A percentile compares a stretch with the other conserved stretches of the same genome.
Evolutionary conservation across 2,113 vertebrate genomes (phyloP).

Genomic region (Sturnira hondurensis): DNA sequence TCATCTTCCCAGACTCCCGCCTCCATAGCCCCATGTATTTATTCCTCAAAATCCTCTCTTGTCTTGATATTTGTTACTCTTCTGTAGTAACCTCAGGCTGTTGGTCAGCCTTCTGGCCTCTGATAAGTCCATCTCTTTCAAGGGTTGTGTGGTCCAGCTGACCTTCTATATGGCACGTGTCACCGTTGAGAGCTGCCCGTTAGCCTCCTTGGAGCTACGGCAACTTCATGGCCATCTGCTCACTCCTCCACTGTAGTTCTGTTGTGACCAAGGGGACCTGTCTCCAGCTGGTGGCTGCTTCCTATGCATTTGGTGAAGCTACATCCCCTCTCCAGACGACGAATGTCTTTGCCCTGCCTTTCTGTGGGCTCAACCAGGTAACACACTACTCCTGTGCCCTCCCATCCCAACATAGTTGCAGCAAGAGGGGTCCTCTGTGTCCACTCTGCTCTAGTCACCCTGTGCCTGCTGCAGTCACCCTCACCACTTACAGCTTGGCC

Average conservation of each 20-base stretch:
- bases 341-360: slow-evolving; percentile 48
- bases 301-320: not conserved
- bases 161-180: slow-evolving; percentile 43
- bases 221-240: not conserved
- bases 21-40: slow-evolving; percentile 69
- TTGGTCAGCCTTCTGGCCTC: slow-evolving; percentile 53
- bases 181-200: slow-evolving; percentile 53
- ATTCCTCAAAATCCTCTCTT: slow-evolving; percentile 63
- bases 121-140: slow-evolving; percentile 58
- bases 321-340: slow-evolving; percentile 29
- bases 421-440: not conserved
- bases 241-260: not conserved
- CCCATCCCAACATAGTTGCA: not conserved
- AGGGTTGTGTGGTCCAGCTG: slow-evolving; percentile 37
- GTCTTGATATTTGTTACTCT: slow-evolving; percentile 64
- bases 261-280: slow-evolving; percentile 32
- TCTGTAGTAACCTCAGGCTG: slow-evolving; percentile 65
- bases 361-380: slow-evolving; percentile 43
- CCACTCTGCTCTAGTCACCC: slow-evolving; percentile 42
- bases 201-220: slow-evolving; percentile 54
- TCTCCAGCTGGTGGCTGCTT: slow-evolving; percentile 46
- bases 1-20: slow-evolving; percentile 22
- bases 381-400: slow-evolving; percentile 43
- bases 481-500: slow-evolving; percentile 17
- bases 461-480: slow-evolving; percentile 31